Percentiles rank a stretch among this genome's conserved stretches.
phyloP scores from a whole-genome alignment of 2,888 invertebrate genomes.

The Oligia strigilis region DNA sequence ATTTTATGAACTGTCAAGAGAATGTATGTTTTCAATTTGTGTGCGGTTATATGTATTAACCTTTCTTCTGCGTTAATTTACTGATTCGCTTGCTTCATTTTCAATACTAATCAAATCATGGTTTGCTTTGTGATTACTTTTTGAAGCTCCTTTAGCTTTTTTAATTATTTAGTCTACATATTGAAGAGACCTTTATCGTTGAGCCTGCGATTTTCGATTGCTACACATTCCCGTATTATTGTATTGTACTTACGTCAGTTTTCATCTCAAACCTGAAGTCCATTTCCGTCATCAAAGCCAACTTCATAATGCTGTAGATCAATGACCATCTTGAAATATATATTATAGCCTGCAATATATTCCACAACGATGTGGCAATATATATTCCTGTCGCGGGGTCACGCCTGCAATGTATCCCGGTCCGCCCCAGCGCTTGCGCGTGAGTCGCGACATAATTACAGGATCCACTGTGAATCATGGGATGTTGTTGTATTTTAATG shows the following conservation, averaged over 20 bases:
- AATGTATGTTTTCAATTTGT: conserved; percentile 18
- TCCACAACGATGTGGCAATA: conserved; percentile 45
- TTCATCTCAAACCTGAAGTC: neutral
- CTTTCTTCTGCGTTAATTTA: neutral
- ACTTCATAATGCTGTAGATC: conserved; percentile 24
- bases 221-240: neutral
- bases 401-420: conserved; percentile 64
- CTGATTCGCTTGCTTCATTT: neutral
- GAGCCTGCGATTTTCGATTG: neutral
- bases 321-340: conserved; percentile 29
- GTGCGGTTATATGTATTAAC: neutral
- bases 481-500: conserved; percentile 15
- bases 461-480: conserved; percentile 52
- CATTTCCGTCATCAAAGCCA: neutral
- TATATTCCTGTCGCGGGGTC: conserved; percentile 59
- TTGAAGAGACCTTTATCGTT: neutral
- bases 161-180: neutral
- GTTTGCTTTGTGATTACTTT: neutral
- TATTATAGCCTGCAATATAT: conserved; percentile 44
- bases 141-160: neutral
- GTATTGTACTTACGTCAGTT: neutral
- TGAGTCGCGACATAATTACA: conserved; percentile 59
- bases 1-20: conserved; percentile 21
- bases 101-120: neutral
- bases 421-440: conserved; percentile 58